These are phyloP conservation scores for Tenthredo scrophulariae DNA, from an alignment of 2,888 invertebrate species.

Conservation along the genomic window DNA sequence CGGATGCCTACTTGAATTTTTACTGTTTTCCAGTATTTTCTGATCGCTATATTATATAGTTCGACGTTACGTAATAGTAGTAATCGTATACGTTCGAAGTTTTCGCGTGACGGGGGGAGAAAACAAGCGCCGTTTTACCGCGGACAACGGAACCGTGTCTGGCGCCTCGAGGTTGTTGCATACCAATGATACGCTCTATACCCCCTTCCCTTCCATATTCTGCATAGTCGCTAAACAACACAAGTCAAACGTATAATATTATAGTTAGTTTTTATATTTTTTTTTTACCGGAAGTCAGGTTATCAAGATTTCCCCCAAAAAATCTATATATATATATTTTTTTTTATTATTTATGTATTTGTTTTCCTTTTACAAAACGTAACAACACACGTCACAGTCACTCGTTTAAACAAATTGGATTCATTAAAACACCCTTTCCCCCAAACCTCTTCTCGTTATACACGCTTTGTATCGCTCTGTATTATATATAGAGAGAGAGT, in stretches of 20 bases:
- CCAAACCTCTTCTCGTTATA: background rate
- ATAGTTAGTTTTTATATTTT: background rate
- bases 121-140: conserved; percentile 32
- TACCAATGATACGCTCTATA: conserved; percentile 23
- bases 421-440: conserved; percentile 12
- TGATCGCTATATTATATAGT: background rate
- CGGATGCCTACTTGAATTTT: background rate
- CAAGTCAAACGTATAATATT: background rate
- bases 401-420: conserved; percentile 7
- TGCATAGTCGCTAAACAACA: conserved; percentile 38
- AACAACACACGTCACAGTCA: background rate
- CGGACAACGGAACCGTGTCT: conserved; percentile 15
- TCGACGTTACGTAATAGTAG: background rate
- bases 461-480: background rate
- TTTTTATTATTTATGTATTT: too few species aligned
- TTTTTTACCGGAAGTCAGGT: background rate
- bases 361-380: background rate
- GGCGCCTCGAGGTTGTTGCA: conserved; percentile 50
- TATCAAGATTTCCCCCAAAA: background rate
- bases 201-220: conserved; percentile 1
- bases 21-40: conserved; percentile 47
- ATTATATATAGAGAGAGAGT: background rate
- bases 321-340: background rate
- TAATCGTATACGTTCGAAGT: conserved; percentile 25
- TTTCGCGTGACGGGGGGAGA: background rate